Conservation (phyloP, 2,888 invertebrate species). For the Leucophenga maculata region DNA sequence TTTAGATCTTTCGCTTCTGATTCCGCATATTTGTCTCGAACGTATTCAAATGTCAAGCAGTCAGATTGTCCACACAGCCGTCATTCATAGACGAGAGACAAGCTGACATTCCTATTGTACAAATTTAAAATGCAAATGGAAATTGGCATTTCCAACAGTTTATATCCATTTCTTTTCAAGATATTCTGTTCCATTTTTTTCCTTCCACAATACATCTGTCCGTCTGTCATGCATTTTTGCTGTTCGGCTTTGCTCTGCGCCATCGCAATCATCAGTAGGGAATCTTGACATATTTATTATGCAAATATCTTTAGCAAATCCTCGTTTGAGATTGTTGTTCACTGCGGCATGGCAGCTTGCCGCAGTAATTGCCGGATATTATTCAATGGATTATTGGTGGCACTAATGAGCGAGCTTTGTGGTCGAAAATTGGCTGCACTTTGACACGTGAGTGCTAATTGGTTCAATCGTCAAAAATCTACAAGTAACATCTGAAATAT, state of each 20-base stretch:
- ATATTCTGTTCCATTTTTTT: background rate
- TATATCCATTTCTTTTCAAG: conserved; percentile 1
- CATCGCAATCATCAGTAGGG: conserved; percentile 35
- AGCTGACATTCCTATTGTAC: conserved; percentile 8
- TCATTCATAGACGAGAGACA: background rate
- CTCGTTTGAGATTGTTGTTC: conserved; percentile 35
- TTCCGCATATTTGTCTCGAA: conserved; percentile 4
- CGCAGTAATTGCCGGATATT: background rate
- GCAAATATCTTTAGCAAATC: conserved; percentile 58
- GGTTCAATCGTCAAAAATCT: background rate
- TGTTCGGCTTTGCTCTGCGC: background rate
- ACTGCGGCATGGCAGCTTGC: conserved; percentile 1
- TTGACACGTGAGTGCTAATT: background rate
- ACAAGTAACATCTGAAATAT: too few species aligned
- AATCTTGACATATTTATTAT: conserved; percentile 58
- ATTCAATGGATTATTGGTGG: conserved; percentile 9
- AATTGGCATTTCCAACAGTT: conserved; percentile 17
- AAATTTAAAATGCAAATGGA: conserved; percentile 23
- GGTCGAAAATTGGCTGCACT: conserved; percentile 12
- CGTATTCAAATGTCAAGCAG: conserved; percentile 7
- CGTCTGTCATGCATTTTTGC: background rate
- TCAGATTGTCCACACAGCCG: background rate
- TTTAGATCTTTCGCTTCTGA: conserved; percentile 7
- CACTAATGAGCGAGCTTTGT: conserved; percentile 6
- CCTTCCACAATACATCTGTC: background rate